Percentiles rank a stretch among this genome's conserved stretches.
phyloP scores from a whole-genome alignment of 2,113 vertebrate genomes.

The Scatophagus argus region DNA sequence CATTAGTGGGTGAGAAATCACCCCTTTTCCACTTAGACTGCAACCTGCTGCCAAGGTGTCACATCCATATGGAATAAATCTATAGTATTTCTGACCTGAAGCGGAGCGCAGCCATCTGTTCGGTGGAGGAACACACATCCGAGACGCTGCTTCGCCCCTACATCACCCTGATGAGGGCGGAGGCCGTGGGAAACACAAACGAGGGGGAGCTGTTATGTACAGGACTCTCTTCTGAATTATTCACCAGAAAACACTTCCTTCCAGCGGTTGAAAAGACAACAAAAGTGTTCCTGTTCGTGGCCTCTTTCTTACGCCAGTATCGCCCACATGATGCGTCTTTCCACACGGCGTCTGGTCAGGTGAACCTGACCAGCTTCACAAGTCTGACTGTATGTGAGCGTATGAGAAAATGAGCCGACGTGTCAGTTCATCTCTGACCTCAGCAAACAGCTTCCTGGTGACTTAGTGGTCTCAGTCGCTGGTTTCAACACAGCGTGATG shows the following conservation, averaged over 20 bases:
- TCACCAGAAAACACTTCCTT: background rate
- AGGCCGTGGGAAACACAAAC: background rate
- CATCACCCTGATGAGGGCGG: slow-evolving; percentile 1
- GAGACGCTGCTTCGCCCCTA: too few relatives aligned
- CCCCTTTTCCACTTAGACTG: slow-evolving; percentile 9
- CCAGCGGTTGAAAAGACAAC: background rate
- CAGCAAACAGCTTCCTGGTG: too few relatives aligned
- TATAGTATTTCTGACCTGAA: background rate
- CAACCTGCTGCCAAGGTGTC: slow-evolving; percentile 19
- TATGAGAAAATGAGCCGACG: too few relatives aligned
- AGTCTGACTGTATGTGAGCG: too few relatives aligned
- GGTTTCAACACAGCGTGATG: too few relatives aligned
- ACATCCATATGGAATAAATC: slow-evolving; percentile 13
- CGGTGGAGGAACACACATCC: background rate
- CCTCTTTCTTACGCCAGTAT: background rate
- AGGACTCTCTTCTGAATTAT: background rate
- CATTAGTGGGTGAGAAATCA: background rate
- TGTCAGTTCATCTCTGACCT: too few relatives aligned
- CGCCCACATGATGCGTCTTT: background rate
- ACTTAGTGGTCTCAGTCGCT: too few relatives aligned
- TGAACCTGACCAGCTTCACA: too few relatives aligned
- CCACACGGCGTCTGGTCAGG: background rate
- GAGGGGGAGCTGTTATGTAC: background rate
- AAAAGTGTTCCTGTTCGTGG: background rate
- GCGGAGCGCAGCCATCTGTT: slow-evolving; percentile 29